phyloP scores from a whole-genome alignment of 2,113 vertebrate genomes.

The Oreocharis arfaki region DNA sequence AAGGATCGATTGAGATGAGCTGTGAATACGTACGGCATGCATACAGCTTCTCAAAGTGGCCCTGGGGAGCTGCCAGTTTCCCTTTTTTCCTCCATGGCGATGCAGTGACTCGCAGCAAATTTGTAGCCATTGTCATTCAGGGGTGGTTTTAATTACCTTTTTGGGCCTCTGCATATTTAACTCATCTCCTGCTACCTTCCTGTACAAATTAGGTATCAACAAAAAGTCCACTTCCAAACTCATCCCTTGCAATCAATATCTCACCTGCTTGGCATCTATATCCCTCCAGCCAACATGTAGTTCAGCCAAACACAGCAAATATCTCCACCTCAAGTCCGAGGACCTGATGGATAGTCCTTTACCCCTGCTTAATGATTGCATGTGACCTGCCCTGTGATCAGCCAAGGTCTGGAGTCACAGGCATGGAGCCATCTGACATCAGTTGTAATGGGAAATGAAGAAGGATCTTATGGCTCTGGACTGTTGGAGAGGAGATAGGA shows the following conservation, averaged over 20 bases:
- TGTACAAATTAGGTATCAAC: neutral
- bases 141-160: neutral
- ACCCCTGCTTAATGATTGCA: fast-evolving
- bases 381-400: neutral
- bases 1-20: neutral
- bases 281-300: too few species aligned
- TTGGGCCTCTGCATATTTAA: neutral
- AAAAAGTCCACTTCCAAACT: neutral
- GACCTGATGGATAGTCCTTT: neutral
- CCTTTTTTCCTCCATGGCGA: neutral
- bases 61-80: neutral
- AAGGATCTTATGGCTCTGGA: neutral
- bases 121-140: neutral
- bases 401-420: neutral
- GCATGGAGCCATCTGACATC: neutral
- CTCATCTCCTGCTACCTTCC: neutral
- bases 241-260: neutral
- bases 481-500: neutral
- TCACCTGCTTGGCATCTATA: neutral
- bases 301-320: neutral
- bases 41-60: neutral
- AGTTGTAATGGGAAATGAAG: neutral
- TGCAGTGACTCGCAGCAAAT: neutral
- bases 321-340: neutral
- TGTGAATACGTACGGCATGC: neutral